Base-by-base conservation (phyloP, 64 coral and sea anemone genomes). In the Pocillopora damicornis region DNA sequence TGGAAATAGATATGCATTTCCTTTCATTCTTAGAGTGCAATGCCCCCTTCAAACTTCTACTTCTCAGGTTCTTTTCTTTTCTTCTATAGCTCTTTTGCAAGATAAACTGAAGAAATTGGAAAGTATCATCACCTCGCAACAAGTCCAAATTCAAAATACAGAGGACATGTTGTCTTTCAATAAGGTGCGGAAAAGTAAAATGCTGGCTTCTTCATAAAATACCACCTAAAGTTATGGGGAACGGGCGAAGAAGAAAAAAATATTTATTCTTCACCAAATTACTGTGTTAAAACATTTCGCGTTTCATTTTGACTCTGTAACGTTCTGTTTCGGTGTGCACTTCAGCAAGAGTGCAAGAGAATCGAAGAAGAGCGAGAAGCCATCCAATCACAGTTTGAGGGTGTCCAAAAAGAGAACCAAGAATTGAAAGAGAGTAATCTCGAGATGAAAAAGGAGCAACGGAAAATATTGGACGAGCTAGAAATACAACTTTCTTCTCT, bases 151-250 rank as follows among this genome's bases (percentile, higher is more conserved):
- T 20, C 78, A 95, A 74, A 99, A 87, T 81, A 90, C 85, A 18
- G 91, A 95, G 76, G 97, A 99, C 86, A 88, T 99, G 88, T 83
- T 95, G n/a, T 18, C 65, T 74, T 79, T 73, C 20, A 89, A 63
- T 75, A 92, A 95, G 93, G 97, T 99, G 78, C 75, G 62, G 57
- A 38, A 13, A 36, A 64, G 22, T 51, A 7, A 51, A 71, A n/a
- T 71, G 22, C 17, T 37, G 26, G 25, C 13, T 35, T 12, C 15
- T 16, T 14, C 5, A 23, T 18, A 34, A 37, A 71, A 71, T 23
- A 63, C 12, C 12, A 63, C 2, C 61, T 15, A 63, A n/a, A 23
- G 20, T 25, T 11, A n/a, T 11, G 9, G 25, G 10, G n/a, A 71
- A 25, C 65, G 65, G 17, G 25, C 25, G 12, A 23, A 30, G 65